Base-by-base conservation (phyloP, 2,888 invertebrate genomes). In the Rhamnusium bicolor region DNA sequence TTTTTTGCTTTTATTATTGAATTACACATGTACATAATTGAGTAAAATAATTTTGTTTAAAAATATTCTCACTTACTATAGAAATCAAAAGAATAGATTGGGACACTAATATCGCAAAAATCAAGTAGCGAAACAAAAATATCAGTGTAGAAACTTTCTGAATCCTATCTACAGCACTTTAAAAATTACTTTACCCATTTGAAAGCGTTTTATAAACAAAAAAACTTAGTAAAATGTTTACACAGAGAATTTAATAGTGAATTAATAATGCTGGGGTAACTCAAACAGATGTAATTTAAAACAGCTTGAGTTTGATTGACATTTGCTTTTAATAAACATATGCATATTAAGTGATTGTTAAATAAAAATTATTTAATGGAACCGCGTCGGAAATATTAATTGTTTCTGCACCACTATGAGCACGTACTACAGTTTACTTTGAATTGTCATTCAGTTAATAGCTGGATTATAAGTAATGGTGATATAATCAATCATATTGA, bases 201-300 rank as follows among this genome's bases (percentile, higher is more conserved):
- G 6, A 32, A 12, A 2, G 10, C 8, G 40, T 40, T 40, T 2
- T n/a, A n/a, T 40, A 40, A n/a, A 3, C 6, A 24, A 40, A 51
- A 51, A 49, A 51, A 51, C 8, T 51, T 18, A 51, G 5, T 12
- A 18, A 0, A 51, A 51, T 18, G 18, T 2, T 0, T 18, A 51
- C 16, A 18, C 19, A 51, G n/a, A 18, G 16, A 8, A 51, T 51
- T 61, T 21, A 67, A 21, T 56, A 46, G 40, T 14, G 40, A 14
- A 12, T 58, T 51, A 65, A 61, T 40, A 53, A 54, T 8, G 12
- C 27, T 24, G 27, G 71, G 71, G 58, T 19, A 65, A 60, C 61
- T 54, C 47, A 61, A 66, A 53, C 54, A 67, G 10, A 51, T 19
- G 40, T 32, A 67, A 69, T 61, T 61, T 61, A 61, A 61, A 69